These are phyloP conservation scores for Ahaetulla prasina DNA, from an alignment of 2,113 vertebrate species.

Conservation along the genomic window DNA sequence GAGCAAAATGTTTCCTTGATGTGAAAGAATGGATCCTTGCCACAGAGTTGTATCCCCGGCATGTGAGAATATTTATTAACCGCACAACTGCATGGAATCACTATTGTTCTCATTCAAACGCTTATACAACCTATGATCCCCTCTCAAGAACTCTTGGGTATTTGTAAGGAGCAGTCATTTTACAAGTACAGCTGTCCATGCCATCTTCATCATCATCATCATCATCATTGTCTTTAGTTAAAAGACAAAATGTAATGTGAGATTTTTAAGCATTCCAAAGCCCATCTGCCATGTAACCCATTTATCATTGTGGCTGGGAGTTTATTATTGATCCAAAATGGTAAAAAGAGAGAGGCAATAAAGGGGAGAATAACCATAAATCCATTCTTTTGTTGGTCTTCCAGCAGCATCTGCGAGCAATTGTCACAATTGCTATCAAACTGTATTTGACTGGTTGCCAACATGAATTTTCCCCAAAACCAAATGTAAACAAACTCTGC, in stretches of 20 bases:
- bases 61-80: slow-evolving; percentile 39
- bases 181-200: slow-evolving; percentile 70
- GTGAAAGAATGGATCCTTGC: slow-evolving; percentile 30
- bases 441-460: slow-evolving; percentile 78
- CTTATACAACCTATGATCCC: slow-evolving; percentile 27
- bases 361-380: slow-evolving; percentile 70
- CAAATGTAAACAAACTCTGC: slow-evolving; percentile 81
- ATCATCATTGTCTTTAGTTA: slow-evolving; percentile 54
- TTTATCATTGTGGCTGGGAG: slow-evolving; percentile 70
- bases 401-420: slow-evolving; percentile 83
- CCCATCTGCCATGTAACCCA: slow-evolving; percentile 71
- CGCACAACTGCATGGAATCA: slow-evolving; percentile 12
- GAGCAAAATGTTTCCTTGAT: slow-evolving; percentile 17
- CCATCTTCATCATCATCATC: not conserved
- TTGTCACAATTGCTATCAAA: slow-evolving; percentile 84
- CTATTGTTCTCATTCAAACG: slow-evolving; percentile 52
- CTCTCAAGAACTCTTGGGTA: slow-evolving; percentile 31
- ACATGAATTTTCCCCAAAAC: slow-evolving; percentile 76
- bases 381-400: slow-evolving; percentile 78
- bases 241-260: slow-evolving; percentile 74
- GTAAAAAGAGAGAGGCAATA: slow-evolving; percentile 67
- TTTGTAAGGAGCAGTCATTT: slow-evolving; percentile 63
- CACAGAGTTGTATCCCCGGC: slow-evolving; percentile 7
- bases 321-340: slow-evolving; percentile 71
- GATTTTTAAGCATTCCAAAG: slow-evolving; percentile 69